Evolutionary conservation across 2,888 invertebrate species (phyloP), one percentile per base, ranked within the genome.

Genomic region (Apamea monoglypha): DNA sequence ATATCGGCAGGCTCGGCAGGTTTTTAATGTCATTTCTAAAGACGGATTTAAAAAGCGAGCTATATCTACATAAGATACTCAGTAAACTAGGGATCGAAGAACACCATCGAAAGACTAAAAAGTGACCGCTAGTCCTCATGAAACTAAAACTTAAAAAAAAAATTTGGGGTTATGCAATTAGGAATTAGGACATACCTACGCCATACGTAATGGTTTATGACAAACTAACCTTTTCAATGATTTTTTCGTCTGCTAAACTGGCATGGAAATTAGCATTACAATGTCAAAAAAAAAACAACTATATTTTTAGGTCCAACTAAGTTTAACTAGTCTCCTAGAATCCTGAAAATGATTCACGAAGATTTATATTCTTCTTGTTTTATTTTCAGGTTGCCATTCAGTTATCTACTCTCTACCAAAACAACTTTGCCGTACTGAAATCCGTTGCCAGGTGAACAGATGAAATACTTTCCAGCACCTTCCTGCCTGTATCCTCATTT

Each of bases 301-400:
- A 14, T 29, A 16, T 1, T 36, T 40, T 5, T 36, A 25, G 1
- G 1, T 8, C 7, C 47, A 29, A 70, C 0, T 10, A 36, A 32
- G 16, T 53, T 25, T 6, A 25, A 70, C 47, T 69, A 50, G 36
- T 81, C 79, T 80, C 74, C 56, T 74, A 21, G 74, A 81, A 81
- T 80, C 71, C 81, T 76, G 80, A 81, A 81, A 81, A 82, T 83
- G 72, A 87, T 68, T 72, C 83, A 74, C 61, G 85, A 85, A 83
- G 85, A 85, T 81, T 66, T 56, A 74, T 21, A n/a, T 74, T 83
- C 86, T 86, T 78, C 78, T 83, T 82, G 78, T 78, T 82, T 85
- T 86, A 71, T 86, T 83, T 86, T 86, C 78, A 83, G 86, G 66
- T 68, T 83, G 40, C 78, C 79, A 74, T 80, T 80, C 29, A 72